These are phyloP conservation scores for Micropoecilia bifurca DNA, from an alignment of 2,797 vertebrate species.

Conservation along the genomic window DNA sequence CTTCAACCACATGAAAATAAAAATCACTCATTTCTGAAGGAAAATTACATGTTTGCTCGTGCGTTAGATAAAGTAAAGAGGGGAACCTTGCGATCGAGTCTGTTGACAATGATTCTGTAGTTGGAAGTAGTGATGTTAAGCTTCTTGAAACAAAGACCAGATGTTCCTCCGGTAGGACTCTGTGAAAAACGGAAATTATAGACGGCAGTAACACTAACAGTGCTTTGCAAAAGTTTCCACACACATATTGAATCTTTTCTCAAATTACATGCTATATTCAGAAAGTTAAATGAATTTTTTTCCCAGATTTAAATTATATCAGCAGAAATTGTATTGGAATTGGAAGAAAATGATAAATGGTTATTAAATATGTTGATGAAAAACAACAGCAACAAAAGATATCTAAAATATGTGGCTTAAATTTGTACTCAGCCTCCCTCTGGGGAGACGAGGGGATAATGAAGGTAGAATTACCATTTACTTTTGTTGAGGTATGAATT, in stretches of 20 bases:
- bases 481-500: background rate
- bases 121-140: slow-evolving; percentile 90
- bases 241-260: background rate
- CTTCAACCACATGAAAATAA: slow-evolving; percentile 68
- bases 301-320: background rate
- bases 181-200: slow-evolving; percentile 53
- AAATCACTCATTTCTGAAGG: background rate
- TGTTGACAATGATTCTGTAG: slow-evolving; percentile 88
- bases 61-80: background rate
- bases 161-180: slow-evolving; percentile 89
- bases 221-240: background rate
- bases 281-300: background rate
- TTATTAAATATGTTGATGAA: background rate
- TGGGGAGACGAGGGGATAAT: no score
- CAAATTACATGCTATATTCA: background rate
- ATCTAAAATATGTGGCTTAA: background rate
- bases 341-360: background rate
- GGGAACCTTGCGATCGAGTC: slow-evolving; percentile 90
- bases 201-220: background rate
- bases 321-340: background rate
- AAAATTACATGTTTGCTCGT: background rate
- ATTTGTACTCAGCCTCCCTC: background rate
- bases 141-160: slow-evolving; percentile 96
- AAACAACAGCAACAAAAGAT: background rate
- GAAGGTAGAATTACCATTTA: background rate